phyloP scores from a whole-genome alignment of 1,140 invertebrate species.

The Lithobius niger region DNA sequence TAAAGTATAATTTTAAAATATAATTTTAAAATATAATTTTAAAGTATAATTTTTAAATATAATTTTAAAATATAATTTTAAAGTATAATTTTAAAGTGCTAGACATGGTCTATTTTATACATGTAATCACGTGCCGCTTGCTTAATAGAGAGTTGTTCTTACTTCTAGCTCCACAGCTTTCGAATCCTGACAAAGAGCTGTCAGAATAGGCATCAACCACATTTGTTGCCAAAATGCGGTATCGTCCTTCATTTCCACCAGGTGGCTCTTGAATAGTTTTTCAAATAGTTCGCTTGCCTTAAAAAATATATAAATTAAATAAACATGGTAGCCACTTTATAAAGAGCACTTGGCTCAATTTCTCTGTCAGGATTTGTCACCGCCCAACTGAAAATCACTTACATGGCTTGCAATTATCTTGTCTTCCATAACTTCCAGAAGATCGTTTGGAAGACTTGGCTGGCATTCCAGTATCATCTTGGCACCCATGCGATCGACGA shows the following conservation, averaged over 20 bases:
- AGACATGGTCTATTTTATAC: too few species aligned
- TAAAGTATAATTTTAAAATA: too few species aligned
- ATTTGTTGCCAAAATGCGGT: constrained; percentile 15
- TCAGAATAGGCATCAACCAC: constrained; percentile 27
- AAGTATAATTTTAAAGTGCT: too few species aligned
- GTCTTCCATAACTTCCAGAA: constrained; percentile 26
- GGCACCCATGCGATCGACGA: constrained; percentile 22
- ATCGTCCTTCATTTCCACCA: constrained; percentile 8
- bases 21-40: too few species aligned
- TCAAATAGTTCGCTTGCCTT: constrained; percentile 28
- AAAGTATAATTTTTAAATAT: too few species aligned
- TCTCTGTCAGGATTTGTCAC: too few species aligned
- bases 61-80: too few species aligned
- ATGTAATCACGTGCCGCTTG: too few species aligned
- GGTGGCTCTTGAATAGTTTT: constrained; percentile 16
- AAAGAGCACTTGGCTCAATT: too few species aligned
- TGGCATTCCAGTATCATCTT: constrained; percentile 19
- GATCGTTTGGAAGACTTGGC: constrained; percentile 20
- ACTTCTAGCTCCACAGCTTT: constrained; percentile 15
- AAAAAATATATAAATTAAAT: constrained; percentile 12
- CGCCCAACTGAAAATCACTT: constrained; percentile 19
- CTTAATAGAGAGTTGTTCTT: too few species aligned
- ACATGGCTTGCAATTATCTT: constrained; percentile 26
- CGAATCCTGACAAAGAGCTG: background rate
- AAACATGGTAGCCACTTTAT: too few species aligned